These are phyloP conservation scores for Brotula barbata DNA, from an alignment of 2,797 vertebrate genomes.

Conservation along the genomic window DNA sequence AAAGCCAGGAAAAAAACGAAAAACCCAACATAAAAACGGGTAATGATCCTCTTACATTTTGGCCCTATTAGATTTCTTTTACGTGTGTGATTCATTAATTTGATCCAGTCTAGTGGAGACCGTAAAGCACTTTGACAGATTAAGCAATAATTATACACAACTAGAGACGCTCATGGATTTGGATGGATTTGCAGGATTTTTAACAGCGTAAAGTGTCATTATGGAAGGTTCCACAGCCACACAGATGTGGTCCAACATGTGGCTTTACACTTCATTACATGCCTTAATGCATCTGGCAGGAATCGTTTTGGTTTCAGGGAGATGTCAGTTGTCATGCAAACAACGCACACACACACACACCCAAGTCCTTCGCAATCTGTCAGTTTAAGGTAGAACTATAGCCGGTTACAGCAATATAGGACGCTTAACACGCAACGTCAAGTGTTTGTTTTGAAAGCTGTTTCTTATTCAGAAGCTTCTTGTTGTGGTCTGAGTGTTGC, in stretches of 20 bases:
- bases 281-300: slow-evolving; percentile 16
- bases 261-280: slow-evolving; percentile 12
- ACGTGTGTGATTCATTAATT: slow-evolving; percentile 6
- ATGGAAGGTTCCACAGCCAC: neutral
- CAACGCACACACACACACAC: too few species aligned
- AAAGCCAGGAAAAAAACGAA: neutral
- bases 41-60: slow-evolving; percentile 17
- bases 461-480: too few species aligned
- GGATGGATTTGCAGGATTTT: neutral
- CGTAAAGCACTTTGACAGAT: slow-evolving; percentile 4
- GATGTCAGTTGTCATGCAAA: neutral
- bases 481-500: too few species aligned
- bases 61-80: slow-evolving; percentile 2
- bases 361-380: too few species aligned
- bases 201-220: neutral
- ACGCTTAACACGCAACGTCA: too few species aligned
- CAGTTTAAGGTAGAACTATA: too few species aligned
- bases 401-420: too few species aligned
- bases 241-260: slow-evolving; percentile 13
- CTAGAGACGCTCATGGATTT: too few species aligned
- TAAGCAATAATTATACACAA: neutral
- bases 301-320: slow-evolving; percentile 11
- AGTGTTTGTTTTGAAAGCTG: neutral
- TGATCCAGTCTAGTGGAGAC: neutral
- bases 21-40: slow-evolving; percentile 2